Percentiles rank a stretch among this genome's conserved stretches.
Conservation (phyloP, 2,797 vertebrate genomes). For the Enteromius argenteus region DNA sequence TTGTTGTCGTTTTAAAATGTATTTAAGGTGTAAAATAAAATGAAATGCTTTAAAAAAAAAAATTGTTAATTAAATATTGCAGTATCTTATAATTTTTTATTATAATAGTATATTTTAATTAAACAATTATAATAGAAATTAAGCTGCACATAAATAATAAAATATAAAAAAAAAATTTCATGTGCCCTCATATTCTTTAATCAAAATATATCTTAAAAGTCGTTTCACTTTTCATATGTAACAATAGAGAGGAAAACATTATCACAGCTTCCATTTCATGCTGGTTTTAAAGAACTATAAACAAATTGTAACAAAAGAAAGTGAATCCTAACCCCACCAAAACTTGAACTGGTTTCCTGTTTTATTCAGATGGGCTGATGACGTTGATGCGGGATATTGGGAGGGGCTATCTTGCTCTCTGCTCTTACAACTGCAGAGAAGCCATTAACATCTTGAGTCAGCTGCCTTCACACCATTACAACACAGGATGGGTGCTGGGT, state of each 20-base stretch:
- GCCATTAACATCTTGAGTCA: constrained; percentile 92
- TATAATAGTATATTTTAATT: not conserved
- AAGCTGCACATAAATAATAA: too few relatives aligned
- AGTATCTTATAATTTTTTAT: not conserved
- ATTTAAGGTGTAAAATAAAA: not conserved
- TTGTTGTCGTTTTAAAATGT: not conserved
- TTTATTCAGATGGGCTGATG: constrained; percentile 86
- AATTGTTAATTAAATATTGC: not conserved
- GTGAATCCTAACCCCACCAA: not conserved
- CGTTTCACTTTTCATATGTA: not conserved
- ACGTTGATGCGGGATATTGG: constrained; percentile 92
- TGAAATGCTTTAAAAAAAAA: not conserved
- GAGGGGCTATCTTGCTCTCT: constrained; percentile 93
- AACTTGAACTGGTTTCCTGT: not conserved
- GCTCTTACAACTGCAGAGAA: constrained; percentile 96
- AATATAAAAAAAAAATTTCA: not conserved
- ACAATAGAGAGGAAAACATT: not conserved
- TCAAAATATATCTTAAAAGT: not conserved
- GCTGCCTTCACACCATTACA: constrained; percentile 96
- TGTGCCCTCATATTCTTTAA: not conserved
- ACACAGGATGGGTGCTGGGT: constrained; percentile 96
- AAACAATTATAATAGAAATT: not conserved
- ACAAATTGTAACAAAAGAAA: not conserved
- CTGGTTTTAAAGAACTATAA: not conserved
- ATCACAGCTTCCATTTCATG: not conserved